Percentiles rank a stretch among this genome's conserved stretches.
phyloP scores from a whole-genome alignment of 2,888 invertebrate genomes.

The Caenorhabditis uteleia region DNA sequence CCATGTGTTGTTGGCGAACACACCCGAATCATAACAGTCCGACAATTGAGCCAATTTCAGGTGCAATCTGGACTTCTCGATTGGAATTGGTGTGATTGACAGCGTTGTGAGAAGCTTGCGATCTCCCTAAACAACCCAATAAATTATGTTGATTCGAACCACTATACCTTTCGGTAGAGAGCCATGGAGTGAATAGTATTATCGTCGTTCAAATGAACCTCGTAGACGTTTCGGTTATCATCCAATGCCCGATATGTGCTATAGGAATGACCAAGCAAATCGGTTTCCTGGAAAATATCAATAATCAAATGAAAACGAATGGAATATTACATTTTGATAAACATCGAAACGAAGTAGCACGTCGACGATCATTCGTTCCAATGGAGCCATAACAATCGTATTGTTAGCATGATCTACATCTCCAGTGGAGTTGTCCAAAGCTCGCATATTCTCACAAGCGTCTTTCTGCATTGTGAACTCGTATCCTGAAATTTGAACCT shows the following conservation, averaged over 20 bases:
- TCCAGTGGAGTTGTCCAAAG: background rate
- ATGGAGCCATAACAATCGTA: background rate
- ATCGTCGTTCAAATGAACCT: slow-evolving; percentile 16
- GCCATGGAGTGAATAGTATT: too few relatives aligned
- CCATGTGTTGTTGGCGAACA: slow-evolving; percentile 28
- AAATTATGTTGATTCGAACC: too few relatives aligned
- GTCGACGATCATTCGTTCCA: slow-evolving; percentile 14
- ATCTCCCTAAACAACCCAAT: too few relatives aligned
- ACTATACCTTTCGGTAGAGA: too few relatives aligned
- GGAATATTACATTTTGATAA: slow-evolving; percentile 2
- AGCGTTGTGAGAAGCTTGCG: slow-evolving; percentile 2
- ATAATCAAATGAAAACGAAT: background rate
- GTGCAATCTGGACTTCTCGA: slow-evolving; percentile 6
- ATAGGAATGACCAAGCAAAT: slow-evolving; percentile 1
- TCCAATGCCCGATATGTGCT: slow-evolving; percentile 12
- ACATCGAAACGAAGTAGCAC: background rate
- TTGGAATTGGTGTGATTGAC: slow-evolving; percentile 5
- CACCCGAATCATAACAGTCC: slow-evolving; percentile 23
- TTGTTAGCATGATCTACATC: slow-evolving; percentile 9
- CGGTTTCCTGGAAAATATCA: slow-evolving; percentile 3
- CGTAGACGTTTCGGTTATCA: slow-evolving; percentile 1
- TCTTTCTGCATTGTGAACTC: slow-evolving; percentile 20
- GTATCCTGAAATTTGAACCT: slow-evolving; percentile 13
- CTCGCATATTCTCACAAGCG: slow-evolving; percentile 6
- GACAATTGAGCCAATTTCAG: slow-evolving; percentile 10